Base-by-base conservation (phyloP, 2,113 vertebrate genomes). In the Daubentonia madagascariensis region DNA sequence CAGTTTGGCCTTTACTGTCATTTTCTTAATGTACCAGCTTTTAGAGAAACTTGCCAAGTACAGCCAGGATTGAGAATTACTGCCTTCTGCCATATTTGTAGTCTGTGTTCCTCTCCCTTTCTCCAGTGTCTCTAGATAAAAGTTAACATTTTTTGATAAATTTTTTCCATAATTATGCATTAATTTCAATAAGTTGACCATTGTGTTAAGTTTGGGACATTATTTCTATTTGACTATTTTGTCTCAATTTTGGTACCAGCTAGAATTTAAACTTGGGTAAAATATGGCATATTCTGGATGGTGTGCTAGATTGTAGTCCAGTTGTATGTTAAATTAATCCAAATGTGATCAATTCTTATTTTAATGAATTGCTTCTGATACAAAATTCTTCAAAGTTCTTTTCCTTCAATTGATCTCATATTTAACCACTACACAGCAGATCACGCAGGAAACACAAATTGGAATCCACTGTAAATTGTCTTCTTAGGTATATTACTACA, bases 301-400 rank as follows among this genome's bases (percentile, higher is more conserved):
- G 9, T 57, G 22, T 80, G 43, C 9, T 90, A 75, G 61, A 75
- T 45, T 75, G 13, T 37, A 91, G 30, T 32, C 30, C 50, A 90
- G 40, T 59, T 85, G 35, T 65, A 75, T 81, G 45, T 40, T 75
- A 43, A 85, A 65, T 80, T 73, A 91, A 79, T 70, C 73, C 54
- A 67, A 86, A 75, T 37, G 48, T 79, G 45, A 73, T 67, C 6
- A 57, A 28, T 92, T 54, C 75, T 88, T 73, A 63, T 54, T 97
- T 92, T 89, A 85, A 67, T 72, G 13, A 89, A 57, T 63, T 85
- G 6, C 20, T 95, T 80, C 9, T 57, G 6, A 40, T 52, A 67
- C 35, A 81, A 85, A 95, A 81, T 75, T 93, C 79, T 67, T 40
- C 79, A 73, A 95, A 95, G 73, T 65, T 37, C 10, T 67, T 89